Evolutionary conservation across 2,113 vertebrate species (phyloP).

Genomic region (Columbina picui): DNA sequence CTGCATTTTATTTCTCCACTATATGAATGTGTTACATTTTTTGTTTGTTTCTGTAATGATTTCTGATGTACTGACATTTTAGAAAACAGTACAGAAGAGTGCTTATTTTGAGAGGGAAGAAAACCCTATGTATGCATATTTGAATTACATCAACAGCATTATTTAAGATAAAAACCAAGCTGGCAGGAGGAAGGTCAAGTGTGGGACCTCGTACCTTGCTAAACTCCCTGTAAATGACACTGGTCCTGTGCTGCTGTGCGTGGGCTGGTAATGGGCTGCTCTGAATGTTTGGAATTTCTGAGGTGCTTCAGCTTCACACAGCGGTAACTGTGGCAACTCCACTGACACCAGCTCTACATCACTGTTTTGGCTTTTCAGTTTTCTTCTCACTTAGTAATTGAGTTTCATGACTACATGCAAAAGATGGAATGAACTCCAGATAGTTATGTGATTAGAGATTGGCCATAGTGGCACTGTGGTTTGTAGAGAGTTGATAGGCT

Average conservation of each 20-base stretch:
- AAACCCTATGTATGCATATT: fast-evolving
- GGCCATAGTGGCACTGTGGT: slow-evolving; percentile 11
- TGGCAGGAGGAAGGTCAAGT: background rate
- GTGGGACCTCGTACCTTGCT: background rate
- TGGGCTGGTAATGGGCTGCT: background rate
- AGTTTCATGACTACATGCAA: slow-evolving; percentile 45
- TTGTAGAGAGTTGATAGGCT: slow-evolving; percentile 6
- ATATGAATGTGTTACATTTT: background rate
- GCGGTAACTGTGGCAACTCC: background rate
- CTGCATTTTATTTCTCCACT: background rate
- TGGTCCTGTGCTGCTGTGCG: background rate
- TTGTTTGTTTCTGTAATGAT: background rate
- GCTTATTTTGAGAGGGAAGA: background rate
- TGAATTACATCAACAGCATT: background rate
- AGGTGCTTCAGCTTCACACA: background rate
- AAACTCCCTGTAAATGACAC: background rate
- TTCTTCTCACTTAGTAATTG: slow-evolving; percentile 38
- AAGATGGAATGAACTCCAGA: slow-evolving; percentile 7
- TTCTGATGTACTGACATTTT: background rate
- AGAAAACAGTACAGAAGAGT: background rate
- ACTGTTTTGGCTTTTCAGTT: background rate
- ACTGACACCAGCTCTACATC: background rate
- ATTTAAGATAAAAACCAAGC: background rate
- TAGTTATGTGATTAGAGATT: slow-evolving; percentile 36
- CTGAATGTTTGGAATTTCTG: background rate